phyloP scores from a whole-genome alignment of 2,797 vertebrate species.

The Danio jaintianensis region DNA sequence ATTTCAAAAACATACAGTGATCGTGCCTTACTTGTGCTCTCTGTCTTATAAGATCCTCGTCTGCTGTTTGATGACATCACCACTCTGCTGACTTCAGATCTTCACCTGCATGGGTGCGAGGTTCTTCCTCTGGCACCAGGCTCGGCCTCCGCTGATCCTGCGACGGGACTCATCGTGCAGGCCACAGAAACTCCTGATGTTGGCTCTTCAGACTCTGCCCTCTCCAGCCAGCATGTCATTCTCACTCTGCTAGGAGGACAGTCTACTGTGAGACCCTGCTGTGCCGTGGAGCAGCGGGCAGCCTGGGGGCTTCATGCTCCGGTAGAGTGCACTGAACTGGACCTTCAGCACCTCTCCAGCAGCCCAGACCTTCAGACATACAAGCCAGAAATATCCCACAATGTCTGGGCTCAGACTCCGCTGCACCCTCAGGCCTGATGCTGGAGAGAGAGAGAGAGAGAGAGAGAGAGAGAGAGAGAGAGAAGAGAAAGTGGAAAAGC shows the following conservation, averaged over 20 bases:
- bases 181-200: slow-evolving; percentile 11
- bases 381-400: slow-evolving; percentile 4
- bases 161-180: slow-evolving; percentile 43
- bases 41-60: neutral
- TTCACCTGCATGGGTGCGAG: neutral
- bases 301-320: slow-evolving; percentile 52
- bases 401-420: neutral
- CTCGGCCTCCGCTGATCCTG: slow-evolving; percentile 42
- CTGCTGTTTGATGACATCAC: slow-evolving; percentile 4
- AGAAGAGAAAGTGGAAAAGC: neutral
- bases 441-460: neutral
- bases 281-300: slow-evolving; percentile 43
- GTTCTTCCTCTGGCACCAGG: slow-evolving; percentile 39
- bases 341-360: slow-evolving; percentile 53
- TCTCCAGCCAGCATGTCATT: slow-evolving; percentile 23
- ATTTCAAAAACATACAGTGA: too few species aligned
- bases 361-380: slow-evolving; percentile 8
- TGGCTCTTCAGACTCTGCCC: slow-evolving; percentile 21
- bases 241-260: slow-evolving; percentile 8
- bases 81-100: neutral
- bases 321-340: slow-evolving; percentile 68
- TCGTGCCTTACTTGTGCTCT: slow-evolving; percentile 16
- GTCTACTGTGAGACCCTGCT: slow-evolving; percentile 40
- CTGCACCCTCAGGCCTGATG: neutral
- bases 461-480: too few species aligned